Evolutionary conservation across 1,140 invertebrate species (phyloP), one percentile per base, ranked within the genome.

Genomic region (Cyclina sinensis): DNA sequence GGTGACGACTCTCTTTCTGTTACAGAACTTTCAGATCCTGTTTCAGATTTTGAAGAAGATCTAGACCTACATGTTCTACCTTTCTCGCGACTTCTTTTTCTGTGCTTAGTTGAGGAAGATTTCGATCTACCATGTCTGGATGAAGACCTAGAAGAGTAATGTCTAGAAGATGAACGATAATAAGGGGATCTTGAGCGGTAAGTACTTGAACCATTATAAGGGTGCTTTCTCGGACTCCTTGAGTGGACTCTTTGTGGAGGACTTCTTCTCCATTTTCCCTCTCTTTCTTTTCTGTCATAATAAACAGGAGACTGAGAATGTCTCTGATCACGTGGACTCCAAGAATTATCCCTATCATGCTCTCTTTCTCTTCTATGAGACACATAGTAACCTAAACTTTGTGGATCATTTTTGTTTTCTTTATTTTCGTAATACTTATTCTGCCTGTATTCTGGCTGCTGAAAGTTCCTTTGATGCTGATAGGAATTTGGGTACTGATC

Each of bases 331-430:
- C 37, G 12, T 70, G 32, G 9, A 37, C 16, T 35, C 24, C 59
- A 65, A 16, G 24, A 65, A 35, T 35, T 11, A 16, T 21, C 11
- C 35, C 32, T 14, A 37, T 70, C 32, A 37, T 3, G 2, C 37
- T 37, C 35, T 27, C 14, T 27, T 70, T 37, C 35, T 27, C 14
- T 27, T 70, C 32, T 62, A 11, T 24, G 0, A 1, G 14, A 9
- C 21, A 62, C 7, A 27, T 62, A 62, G 27, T 62, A 62, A 27
- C n/a, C 24, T 5, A 62, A 27, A 62, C 27, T 62, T n/a, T 62
- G 24, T n/a, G n/a, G 65, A 70, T 70, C 65, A 39, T 21, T 37
- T 1, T 35, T 70, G 37, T 70, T 70, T 39, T 70, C 65, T 37
- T 70, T 70, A n/a, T 70, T 37, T 14, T 37, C 24, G 21, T 35